Base-by-base conservation (phyloP, 2,113 vertebrate genomes). In the Hemiscyllium ocellatum region DNA sequence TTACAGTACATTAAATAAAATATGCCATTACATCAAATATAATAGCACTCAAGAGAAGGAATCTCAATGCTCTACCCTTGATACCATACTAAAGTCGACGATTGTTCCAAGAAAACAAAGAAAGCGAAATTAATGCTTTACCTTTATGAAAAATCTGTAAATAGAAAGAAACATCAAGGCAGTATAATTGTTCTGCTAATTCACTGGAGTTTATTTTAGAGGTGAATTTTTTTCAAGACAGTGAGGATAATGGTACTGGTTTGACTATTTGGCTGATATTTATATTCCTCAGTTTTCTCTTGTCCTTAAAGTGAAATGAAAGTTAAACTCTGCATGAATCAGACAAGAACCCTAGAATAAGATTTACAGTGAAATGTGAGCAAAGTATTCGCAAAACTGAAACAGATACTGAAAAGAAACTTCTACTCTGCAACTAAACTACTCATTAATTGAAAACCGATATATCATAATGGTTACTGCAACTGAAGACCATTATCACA, bases 281-380 rank as follows among this genome's bases (percentile, higher is more conserved):
- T 29, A 72, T 76, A 24, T 47, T 52, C 42, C 33, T 76, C 68
- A 52, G 47, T 72, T 72, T 42, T 15, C 29, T 50, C 42, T 7
- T 50, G 94, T 22, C 52, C 26, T 95, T 95, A 72, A 69, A 95
- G 42, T 72, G 94, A 95, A 95, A 95, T 72, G 94, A 76, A 95
- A 95, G 33, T 72, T 22, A 95, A 95, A 95, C 94, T 4, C 29
- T 66, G 33, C 8, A 26, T 93, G 7, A 91, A 91, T 26, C n/a
- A 90, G 29, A 90, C 17, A 19, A 69, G 93, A 72, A 70, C 24
- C 68, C 19, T 70, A 26, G 24, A 72, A 50, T 47, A 33, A 12
- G 42, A 3, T 52, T 50, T 72, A 15, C 42, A 76, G 66, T 29
- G 94, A 95, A 50, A 52, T 22, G 33, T 76, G 94, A 72, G 72